phyloP scores from a whole-genome alignment of 2,888 invertebrate species.

The Oscheius myriophilus region DNA sequence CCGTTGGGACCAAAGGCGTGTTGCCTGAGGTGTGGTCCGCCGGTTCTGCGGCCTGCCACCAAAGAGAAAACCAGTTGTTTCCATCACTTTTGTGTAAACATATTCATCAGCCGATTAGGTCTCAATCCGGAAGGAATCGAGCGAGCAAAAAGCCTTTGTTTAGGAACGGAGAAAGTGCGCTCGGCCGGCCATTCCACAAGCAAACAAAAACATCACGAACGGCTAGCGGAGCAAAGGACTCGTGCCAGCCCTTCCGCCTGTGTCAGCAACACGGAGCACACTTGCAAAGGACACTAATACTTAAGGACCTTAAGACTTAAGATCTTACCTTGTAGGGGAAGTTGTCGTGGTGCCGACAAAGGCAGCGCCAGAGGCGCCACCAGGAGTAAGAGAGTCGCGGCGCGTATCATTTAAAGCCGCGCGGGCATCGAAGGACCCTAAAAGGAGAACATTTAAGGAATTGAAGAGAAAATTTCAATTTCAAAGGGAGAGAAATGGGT shows the following conservation, averaged over 20 bases:
- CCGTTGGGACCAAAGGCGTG: too few species aligned
- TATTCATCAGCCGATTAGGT: too few species aligned
- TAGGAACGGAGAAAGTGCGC: slow-evolving; percentile 23
- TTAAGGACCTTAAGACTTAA: background rate
- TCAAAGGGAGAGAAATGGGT: background rate
- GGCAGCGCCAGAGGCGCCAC: slow-evolving; percentile 20
- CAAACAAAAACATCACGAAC: slow-evolving; percentile 20
- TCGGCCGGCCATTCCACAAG: slow-evolving; percentile 23
- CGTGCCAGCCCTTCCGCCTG: slow-evolving; percentile 9
- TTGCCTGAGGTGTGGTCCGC: too few species aligned
- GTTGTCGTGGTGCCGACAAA: slow-evolving; percentile 20
- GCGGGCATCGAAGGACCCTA: slow-evolving; percentile 25
- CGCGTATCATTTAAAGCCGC: slow-evolving; percentile 16
- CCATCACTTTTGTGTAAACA: too few species aligned
- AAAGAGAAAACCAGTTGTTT: too few species aligned
- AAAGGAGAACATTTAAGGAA: slow-evolving; percentile 3
- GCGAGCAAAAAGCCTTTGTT: slow-evolving; percentile 7
- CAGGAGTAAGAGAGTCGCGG: background rate
- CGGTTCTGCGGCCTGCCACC: too few species aligned
- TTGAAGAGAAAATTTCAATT: too few species aligned
- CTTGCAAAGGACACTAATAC: too few species aligned
- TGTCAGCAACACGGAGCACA: too few species aligned
- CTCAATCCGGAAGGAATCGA: too few species aligned
- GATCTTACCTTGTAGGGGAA: slow-evolving; percentile 29
- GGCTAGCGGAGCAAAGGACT: background rate